Percentiles rank a stretch among this genome's conserved stretches.
These are phyloP conservation scores for Sylvicola cinctus DNA, from an alignment of 2,888 invertebrate species.

Conservation along the genomic window DNA sequence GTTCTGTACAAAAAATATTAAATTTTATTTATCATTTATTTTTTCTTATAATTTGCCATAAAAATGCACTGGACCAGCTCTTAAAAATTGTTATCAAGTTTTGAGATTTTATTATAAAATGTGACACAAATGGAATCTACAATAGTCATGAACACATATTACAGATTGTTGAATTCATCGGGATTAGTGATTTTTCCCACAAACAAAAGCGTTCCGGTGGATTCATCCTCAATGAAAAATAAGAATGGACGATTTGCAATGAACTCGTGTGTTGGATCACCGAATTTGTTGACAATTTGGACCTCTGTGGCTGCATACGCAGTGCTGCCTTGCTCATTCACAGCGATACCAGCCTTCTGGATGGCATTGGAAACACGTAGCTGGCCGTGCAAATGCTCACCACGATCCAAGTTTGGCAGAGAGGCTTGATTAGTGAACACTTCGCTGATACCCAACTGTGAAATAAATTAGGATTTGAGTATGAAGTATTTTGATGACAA, in stretches of 20 bases:
- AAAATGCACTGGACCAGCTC: too few species aligned
- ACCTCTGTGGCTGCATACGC: conserved; percentile 49
- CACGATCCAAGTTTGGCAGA: conserved; percentile 43
- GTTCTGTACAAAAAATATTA: too few species aligned
- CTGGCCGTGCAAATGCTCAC: conserved; percentile 27
- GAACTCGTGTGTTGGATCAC: conserved; percentile 35
- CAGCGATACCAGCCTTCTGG: conserved; percentile 55
- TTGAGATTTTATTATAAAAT: too few species aligned
- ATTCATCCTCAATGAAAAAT: conserved; percentile 60
- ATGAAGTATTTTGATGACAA: too few species aligned
- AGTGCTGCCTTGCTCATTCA: conserved; percentile 53
- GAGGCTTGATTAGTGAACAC: conserved; percentile 51
- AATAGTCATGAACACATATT: too few species aligned
- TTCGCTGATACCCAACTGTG: conserved; percentile 46
- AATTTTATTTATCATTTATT: too few species aligned
- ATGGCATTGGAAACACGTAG: conserved; percentile 45
- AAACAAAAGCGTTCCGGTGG: conserved; percentile 49
- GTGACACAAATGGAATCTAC: too few species aligned
- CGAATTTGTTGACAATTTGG: conserved; percentile 51
- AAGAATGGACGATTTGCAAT: conserved; percentile 54
- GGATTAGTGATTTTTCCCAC: conserved; percentile 54
- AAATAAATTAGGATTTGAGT: conserved; percentile 5
- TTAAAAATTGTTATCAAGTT: too few species aligned
- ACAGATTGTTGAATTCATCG: too few species aligned
- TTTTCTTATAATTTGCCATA: too few species aligned